Base-by-base conservation (phyloP, 2,113 vertebrate genomes). In the Oncorhynchus gorbuscha region DNA sequence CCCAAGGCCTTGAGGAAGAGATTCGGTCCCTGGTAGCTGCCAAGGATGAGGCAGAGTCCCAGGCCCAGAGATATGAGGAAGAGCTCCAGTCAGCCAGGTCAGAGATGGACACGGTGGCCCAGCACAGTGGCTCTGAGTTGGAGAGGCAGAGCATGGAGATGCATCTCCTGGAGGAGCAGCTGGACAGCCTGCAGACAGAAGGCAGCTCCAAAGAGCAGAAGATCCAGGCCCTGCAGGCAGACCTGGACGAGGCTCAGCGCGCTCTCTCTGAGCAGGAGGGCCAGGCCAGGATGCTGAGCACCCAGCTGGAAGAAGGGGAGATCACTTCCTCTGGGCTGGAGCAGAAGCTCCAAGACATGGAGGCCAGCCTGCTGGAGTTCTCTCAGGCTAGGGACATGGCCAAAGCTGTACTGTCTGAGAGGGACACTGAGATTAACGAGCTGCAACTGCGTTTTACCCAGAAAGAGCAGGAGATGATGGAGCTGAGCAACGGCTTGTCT, bases 401-500 rank as follows among this genome's bases (percentile, higher is more conserved):
- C 59, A 91, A 93, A 18, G 85, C 93, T 9, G 90, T 93, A 22
- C 76, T 98, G 67, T 76, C 88, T 16, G 90, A 92, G 77, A 94
- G 92, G 67, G 87, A 89, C 18, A 84, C 74, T 3, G 94, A 94
- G 58, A 76, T 96, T 14, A 91, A 93, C 64, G 91, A 85, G 18
- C 89, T 99, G 1, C 93, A 93, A 39, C 86, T 89, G 70, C 77
- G 83, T 12, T 83, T 97, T 45, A 80, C 83, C 28, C 92, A 95
- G 73, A 97, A 94, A 68, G 94, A 98, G 69, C 91, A 87, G 3
- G 95, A 97, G 86, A 91, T 97, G 87, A 86, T 84, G 9, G 95
- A 96, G 83, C 91, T 97, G 24, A 95, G 87, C 61, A 80, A 95
- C 69, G 93, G 92, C 79, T 95, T 98, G 94, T 95, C 95, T 12